Conservation (phyloP, 2,888 invertebrate genomes). For the Pandemis cinnamomeana region DNA sequence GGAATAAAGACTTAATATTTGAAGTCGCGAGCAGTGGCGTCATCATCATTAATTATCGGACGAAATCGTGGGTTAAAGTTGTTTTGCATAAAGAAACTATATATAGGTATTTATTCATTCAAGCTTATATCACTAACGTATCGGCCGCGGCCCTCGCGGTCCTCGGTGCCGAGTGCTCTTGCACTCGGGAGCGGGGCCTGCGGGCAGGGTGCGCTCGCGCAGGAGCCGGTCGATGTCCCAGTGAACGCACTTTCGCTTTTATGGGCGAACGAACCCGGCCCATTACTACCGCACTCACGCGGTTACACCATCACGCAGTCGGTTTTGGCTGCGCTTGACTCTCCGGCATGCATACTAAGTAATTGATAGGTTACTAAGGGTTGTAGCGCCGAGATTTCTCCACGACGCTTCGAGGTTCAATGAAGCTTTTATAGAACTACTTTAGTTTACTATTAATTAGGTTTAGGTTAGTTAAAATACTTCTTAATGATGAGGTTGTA, state of each 20-base stretch:
- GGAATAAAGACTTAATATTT: no score
- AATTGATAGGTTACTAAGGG: constrained; percentile 61
- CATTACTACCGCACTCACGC: constrained; percentile 79
- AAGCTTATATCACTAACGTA: background rate
- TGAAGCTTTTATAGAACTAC: constrained; percentile 16
- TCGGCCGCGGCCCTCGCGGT: background rate
- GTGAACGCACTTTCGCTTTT: constrained; percentile 84
- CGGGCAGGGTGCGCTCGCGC: constrained; percentile 64
- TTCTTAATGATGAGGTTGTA: no score
- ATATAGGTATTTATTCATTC: background rate
- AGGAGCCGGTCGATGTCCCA: constrained; percentile 83
- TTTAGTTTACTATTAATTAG: background rate
- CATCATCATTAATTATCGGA: no score
- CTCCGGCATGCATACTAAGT: constrained; percentile 75
- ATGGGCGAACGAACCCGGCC: constrained; percentile 82
- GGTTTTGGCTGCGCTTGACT: constrained; percentile 76
- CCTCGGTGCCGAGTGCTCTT: background rate
- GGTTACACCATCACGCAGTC: constrained; percentile 76
- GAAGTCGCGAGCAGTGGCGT: no score
- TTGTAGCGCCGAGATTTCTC: constrained; percentile 78
- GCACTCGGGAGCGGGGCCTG: constrained; percentile 60
- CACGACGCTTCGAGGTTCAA: constrained; percentile 50
- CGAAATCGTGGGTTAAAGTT: background rate
- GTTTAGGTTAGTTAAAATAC: no score
- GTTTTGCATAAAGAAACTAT: background rate